Conservation (phyloP, 2,888 invertebrate species). For the Pseudococcus jackbeardsleyi region DNA sequence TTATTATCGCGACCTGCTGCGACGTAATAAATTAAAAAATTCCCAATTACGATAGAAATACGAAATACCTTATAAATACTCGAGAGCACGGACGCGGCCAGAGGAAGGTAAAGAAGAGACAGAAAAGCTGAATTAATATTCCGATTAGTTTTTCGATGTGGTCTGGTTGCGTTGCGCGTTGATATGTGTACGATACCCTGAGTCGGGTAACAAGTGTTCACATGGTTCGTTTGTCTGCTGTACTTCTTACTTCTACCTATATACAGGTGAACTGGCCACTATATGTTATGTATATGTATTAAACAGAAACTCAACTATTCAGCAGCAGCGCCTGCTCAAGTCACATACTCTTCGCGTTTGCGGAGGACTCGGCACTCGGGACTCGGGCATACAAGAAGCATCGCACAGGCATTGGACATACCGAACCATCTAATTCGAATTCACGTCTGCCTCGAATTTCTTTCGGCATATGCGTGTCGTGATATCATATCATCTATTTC, state of each 20-base stretch:
- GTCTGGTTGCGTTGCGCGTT: background rate
- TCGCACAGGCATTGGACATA: background rate
- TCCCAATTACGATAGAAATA: background rate
- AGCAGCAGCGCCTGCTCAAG: too few relatives aligned
- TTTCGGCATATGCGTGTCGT: constrained; percentile 44
- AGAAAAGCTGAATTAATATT: constrained; percentile 20
- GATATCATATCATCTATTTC: constrained; percentile 48
- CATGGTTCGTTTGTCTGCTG: background rate
- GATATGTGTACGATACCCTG: background rate
- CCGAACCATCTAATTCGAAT: constrained; percentile 6
- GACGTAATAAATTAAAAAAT: constrained; percentile 20
- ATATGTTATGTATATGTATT: background rate
- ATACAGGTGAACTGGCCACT: constrained; percentile 50
- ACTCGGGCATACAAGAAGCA: background rate
- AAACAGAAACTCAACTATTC: too few relatives aligned
- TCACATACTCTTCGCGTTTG: too few relatives aligned
- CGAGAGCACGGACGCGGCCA: background rate
- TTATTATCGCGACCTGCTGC: constrained; percentile 4
- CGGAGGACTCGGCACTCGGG: too few relatives aligned
- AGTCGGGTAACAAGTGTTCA: background rate
- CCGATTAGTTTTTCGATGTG: constrained; percentile 27
- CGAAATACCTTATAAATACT: background rate
- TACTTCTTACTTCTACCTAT: background rate
- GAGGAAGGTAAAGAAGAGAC: background rate
- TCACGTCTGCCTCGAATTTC: constrained; percentile 35